Conservation (phyloP, 2,113 vertebrate species). For the Rhinolophus sinicus region DNA sequence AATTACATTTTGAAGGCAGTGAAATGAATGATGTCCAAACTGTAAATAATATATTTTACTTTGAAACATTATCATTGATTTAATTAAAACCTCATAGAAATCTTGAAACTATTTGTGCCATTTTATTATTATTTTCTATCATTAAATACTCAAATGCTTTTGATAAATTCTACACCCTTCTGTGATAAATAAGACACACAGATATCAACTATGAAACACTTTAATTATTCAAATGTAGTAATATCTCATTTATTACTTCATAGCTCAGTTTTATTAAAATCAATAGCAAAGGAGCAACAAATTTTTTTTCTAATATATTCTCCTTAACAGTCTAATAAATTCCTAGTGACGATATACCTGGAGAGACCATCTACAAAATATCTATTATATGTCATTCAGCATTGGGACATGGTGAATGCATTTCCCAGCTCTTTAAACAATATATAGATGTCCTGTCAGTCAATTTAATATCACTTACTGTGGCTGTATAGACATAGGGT, state of each 20-base stretch:
- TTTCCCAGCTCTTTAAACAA: background rate
- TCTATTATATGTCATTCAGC: background rate
- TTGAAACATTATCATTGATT: background rate
- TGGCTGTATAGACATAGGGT: background rate
- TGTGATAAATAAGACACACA: constrained; percentile 14
- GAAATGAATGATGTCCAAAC: background rate
- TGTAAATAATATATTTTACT: background rate
- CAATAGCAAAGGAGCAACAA: background rate
- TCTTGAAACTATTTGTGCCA: background rate
- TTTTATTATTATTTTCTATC: constrained; percentile 35
- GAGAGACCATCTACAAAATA: background rate
- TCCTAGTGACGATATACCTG: background rate
- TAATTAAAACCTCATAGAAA: background rate
- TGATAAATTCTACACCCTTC: background rate
- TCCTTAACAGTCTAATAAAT: background rate
- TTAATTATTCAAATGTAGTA: background rate
- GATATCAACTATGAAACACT: background rate
- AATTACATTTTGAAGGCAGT: constrained; percentile 23
- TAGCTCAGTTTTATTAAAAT: constrained; percentile 48
- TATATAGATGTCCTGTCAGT: background rate
- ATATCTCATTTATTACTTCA: background rate
- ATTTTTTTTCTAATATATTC: background rate
- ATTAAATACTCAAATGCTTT: constrained; percentile 41
- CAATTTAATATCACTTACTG: background rate
- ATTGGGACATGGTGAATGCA: background rate